Percentiles rank a stretch among this genome's conserved stretches.
phyloP scores from a whole-genome alignment of 2,888 invertebrate genomes.

The Panopea generosa region DNA sequence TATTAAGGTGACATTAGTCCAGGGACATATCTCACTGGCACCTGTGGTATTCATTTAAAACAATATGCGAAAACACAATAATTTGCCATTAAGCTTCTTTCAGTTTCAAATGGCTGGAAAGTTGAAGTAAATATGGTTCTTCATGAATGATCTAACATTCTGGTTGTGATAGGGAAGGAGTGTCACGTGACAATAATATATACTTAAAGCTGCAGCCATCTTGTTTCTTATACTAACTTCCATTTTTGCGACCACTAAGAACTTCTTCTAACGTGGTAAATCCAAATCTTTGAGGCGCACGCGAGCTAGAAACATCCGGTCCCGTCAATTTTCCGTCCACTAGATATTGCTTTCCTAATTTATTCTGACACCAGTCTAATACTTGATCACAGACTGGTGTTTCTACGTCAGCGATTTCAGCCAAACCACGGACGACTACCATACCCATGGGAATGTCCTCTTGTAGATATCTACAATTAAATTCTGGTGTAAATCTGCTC shows the following conservation, averaged over 20 bases:
- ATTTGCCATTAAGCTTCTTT: too few species aligned
- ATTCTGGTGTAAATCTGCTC: constrained; percentile 62
- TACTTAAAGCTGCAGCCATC: too few species aligned
- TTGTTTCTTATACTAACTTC: too few species aligned
- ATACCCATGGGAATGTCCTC: constrained; percentile 78
- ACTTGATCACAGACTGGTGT: constrained; percentile 71
- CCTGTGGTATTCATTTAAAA: too few species aligned
- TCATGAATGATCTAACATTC: too few species aligned
- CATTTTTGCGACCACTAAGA: constrained; percentile 51
- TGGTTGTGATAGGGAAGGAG: too few species aligned
- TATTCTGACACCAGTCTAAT: constrained; percentile 75
- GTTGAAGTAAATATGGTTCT: too few species aligned
- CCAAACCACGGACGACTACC: constrained; percentile 75
- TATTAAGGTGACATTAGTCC: too few species aligned
- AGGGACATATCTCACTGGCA: too few species aligned
- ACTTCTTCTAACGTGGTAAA: constrained; percentile 68
- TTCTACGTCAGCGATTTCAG: constrained; percentile 63
- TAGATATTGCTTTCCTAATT: constrained; percentile 74
- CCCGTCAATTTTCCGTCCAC: constrained; percentile 73
- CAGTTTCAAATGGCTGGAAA: too few species aligned
- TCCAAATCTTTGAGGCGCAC: constrained; percentile 75
- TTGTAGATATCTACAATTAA: constrained; percentile 63
- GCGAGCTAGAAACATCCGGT: constrained; percentile 68
- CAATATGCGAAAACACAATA: too few species aligned
- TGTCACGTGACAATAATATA: too few species aligned